These are phyloP conservation scores for Metalampra italica DNA, from an alignment of 2,888 invertebrate species.

Conservation along the genomic window DNA sequence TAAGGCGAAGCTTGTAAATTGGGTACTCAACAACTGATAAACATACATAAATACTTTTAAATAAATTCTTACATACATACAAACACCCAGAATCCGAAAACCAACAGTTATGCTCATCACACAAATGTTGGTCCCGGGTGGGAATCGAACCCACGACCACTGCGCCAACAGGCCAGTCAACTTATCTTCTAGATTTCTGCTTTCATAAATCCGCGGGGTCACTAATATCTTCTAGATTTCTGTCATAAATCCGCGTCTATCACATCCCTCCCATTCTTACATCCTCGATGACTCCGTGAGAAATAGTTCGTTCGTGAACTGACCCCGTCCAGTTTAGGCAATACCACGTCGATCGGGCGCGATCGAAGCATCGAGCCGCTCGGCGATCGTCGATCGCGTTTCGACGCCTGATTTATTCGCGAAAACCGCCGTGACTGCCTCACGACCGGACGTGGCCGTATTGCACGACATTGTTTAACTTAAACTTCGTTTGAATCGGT, in stretches of 20 bases:
- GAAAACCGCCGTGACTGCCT: slow-evolving; percentile 21
- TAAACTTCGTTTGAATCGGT: not conserved
- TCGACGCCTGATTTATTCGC: slow-evolving; percentile 46
- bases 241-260: not conserved
- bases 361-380: slow-evolving; percentile 22
- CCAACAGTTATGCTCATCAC: no score
- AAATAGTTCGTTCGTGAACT: slow-evolving; percentile 44
- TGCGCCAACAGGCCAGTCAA: no score
- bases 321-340: slow-evolving; percentile 53
- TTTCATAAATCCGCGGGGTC: no score
- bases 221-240: no score
- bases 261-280: not conserved
- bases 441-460: slow-evolving; percentile 31
- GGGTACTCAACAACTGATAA: no score
- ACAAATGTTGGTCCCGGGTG: no score
- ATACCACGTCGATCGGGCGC: slow-evolving; percentile 39
- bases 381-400: slow-evolving; percentile 41
- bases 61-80: no score
- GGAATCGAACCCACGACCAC: no score
- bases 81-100: no score
- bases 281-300: slow-evolving; percentile 35
- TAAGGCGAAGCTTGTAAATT: no score
- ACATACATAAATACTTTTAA: no score
- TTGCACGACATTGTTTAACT: slow-evolving; percentile 29
- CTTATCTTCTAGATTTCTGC: no score